These are phyloP conservation scores for Polyergus mexicanus DNA, from an alignment of 1,140 invertebrate genomes.

Conservation along the genomic window DNA sequence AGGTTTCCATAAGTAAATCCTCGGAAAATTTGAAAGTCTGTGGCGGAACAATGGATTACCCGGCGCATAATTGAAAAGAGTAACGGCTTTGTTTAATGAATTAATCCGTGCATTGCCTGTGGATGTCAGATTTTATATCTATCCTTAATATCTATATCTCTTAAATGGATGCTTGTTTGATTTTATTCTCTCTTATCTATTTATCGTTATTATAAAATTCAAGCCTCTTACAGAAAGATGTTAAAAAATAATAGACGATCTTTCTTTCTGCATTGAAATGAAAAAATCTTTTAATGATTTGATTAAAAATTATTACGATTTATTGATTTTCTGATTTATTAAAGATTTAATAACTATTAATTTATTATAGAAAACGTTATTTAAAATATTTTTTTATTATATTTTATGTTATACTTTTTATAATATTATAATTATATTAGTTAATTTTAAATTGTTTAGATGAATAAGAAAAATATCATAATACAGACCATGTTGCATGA, in stretches of 20 bases:
- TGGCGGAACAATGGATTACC: conserved; percentile 21
- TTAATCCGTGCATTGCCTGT: conserved; percentile 16
- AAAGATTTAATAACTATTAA: not conserved
- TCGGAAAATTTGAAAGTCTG: conserved; percentile 59
- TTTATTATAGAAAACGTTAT: not conserved
- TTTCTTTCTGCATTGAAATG: conserved; percentile 1
- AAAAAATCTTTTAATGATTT: not conserved
- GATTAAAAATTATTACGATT: not conserved
- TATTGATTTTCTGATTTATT: not conserved
- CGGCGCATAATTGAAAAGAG: not conserved
- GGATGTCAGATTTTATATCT: conserved; percentile 3
- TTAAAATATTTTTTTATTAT: not conserved
- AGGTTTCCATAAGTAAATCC: conserved; percentile 63
- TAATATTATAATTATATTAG: not conserved
- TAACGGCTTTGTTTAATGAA: conserved; percentile 36
- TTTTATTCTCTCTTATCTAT: not conserved
- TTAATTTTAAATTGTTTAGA: not conserved
- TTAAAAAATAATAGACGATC: not conserved
- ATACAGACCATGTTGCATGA: not conserved
- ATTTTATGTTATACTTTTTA: not conserved
- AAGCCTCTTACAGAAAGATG: not conserved
- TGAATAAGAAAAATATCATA: not conserved
- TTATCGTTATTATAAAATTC: not conserved
- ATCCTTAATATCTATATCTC: not conserved
- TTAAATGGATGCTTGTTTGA: not conserved